Evolutionary conservation across 2,797 vertebrate genomes (phyloP), one percentile per base, ranked within the genome.

Genomic region (Kryptopterus vitreolus): DNA sequence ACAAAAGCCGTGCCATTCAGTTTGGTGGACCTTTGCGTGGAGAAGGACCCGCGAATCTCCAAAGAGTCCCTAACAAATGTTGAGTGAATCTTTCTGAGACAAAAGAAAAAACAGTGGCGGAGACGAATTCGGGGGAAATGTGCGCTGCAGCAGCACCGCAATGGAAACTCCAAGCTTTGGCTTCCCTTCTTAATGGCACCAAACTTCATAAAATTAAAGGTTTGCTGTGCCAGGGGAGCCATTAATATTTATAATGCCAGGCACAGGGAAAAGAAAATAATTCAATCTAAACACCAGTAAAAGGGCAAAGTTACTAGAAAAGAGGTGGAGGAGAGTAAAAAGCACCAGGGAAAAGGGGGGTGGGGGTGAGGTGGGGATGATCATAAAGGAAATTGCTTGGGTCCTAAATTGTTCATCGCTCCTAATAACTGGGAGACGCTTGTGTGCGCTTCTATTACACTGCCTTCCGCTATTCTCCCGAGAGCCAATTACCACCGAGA

Each of bases 31-130:
- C 91, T 83, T 87, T 83, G 90, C 85, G 92, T 94, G 15, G 62
- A 63, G 46, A 78, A 95, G 89, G 88, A 93, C 92, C 92, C 88
- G 89, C 91, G 93, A 92, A 93, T 95, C 95, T 94, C 91, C 93
- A 88, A 93, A 91, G 90, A 81, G 76, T 82, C 84, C 85, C 80
- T 88, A 90, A 90, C 90, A 90, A 90, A 90, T 89, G 87, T 90
- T 88, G 84, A 84, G 87, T 26, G 80, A 74, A 82, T 72, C 77
- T 86, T 87, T 80, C 87, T 11, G 15, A 87, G 85, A 85, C 10
- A n/a, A n/a, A n/a, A 87, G 85, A 43, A 73, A 82, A 68, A 77
- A 13, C 82, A 66, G 83, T 74, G 58, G 68, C 85, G 85, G 85
- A 73, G 31, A n/a, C 58, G 20, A 35, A 68, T 72, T 33, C 29